Evolutionary conservation across 2,888 invertebrate genomes (phyloP).

Genomic region (Notocelia uddmanniana): DNA sequence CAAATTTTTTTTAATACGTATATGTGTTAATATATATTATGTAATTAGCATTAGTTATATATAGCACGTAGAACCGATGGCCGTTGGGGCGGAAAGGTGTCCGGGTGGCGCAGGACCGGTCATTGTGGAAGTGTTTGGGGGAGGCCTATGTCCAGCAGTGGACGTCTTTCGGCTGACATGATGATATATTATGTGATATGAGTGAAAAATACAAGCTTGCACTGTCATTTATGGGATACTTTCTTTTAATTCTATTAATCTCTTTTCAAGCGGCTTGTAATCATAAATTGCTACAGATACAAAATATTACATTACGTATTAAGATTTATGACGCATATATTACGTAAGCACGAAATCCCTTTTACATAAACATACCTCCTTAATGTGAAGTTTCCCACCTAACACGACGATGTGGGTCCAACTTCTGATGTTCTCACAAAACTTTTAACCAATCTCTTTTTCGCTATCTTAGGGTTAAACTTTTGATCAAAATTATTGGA

Average conservation of each 20-base stretch:
- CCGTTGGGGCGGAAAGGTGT: too few species aligned
- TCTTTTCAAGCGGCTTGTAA: not conserved
- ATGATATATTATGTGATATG: too few species aligned
- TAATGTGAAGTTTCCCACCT: slow-evolving; percentile 31
- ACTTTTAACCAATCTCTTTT: slow-evolving; percentile 33
- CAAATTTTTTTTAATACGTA: too few species aligned
- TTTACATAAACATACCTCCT: slow-evolving; percentile 32
- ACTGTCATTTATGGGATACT: too few species aligned
- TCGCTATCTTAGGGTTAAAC: slow-evolving; percentile 9
- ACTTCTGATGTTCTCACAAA: slow-evolving; percentile 27
- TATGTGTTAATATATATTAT: too few species aligned
- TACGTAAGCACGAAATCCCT: slow-evolving; percentile 16
- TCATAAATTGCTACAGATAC: slow-evolving; percentile 8
- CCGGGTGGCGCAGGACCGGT: too few species aligned
- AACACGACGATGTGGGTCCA: slow-evolving; percentile 28
- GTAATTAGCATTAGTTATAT: too few species aligned
- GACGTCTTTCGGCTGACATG: too few species aligned
- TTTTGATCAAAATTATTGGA: slow-evolving; percentile 24
- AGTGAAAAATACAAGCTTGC: too few species aligned
- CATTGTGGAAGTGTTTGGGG: too few species aligned
- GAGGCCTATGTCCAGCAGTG: too few species aligned
- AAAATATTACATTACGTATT: not conserved
- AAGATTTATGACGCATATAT: not conserved
- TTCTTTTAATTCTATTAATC: not conserved
- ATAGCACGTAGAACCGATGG: too few species aligned